Conservation (phyloP, 2,888 invertebrate species). For the Dromius quadrimaculatus region DNA sequence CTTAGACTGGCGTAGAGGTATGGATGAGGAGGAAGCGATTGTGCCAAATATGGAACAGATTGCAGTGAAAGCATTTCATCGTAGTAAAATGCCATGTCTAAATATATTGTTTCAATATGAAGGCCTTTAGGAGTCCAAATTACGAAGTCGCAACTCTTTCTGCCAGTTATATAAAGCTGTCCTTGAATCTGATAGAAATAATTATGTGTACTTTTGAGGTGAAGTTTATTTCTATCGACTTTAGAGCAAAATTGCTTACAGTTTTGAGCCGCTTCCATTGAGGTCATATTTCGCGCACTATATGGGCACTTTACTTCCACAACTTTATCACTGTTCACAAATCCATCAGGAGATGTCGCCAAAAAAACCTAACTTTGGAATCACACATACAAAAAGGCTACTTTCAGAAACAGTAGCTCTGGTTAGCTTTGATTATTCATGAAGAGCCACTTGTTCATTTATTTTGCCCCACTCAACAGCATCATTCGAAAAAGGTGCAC, state of each 20-base stretch:
- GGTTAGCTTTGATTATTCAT: not conserved
- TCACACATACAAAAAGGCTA: not conserved
- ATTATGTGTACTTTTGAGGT: not conserved
- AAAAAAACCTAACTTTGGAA: not conserved
- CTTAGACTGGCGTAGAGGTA: not conserved
- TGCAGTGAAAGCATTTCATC: not conserved
- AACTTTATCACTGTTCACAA: not conserved
- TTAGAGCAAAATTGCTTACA: not conserved
- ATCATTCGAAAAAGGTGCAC: not conserved
- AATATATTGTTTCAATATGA: not conserved
- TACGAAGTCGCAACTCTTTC: not conserved
- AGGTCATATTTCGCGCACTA: not conserved
- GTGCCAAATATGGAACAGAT: not conserved
- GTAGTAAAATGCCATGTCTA: not conserved
- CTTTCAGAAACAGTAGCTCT: not conserved
- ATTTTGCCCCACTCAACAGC: not conserved
- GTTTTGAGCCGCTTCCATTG: not conserved
- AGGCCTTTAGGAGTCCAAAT: not conserved
- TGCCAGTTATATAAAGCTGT: not conserved
- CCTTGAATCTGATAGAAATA: too few relatives aligned
- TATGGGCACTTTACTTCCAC: constrained; percentile 5
- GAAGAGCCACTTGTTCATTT: not conserved
- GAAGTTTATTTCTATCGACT: not conserved
- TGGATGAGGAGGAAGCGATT: not conserved
- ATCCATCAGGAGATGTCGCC: not conserved